These are phyloP conservation scores for Drosophila paramelanica DNA, from an alignment of 2,888 invertebrate species.

Conservation along the genomic window DNA sequence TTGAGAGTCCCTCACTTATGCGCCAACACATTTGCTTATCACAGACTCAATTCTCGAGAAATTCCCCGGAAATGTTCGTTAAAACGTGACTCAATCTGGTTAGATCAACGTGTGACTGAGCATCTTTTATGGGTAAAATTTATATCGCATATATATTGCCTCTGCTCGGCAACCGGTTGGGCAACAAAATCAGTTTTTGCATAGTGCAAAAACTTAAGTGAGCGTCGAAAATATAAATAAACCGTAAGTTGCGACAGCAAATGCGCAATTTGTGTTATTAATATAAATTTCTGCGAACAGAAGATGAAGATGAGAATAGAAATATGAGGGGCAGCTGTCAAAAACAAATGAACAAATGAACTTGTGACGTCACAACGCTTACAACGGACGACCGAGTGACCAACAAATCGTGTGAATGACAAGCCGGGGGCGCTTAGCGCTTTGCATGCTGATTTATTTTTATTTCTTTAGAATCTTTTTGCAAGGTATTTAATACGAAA, in stretches of 20 bases:
- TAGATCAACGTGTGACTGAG: slow-evolving; percentile 12
- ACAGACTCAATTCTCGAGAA: slow-evolving; percentile 48
- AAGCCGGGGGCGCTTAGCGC: slow-evolving; percentile 26
- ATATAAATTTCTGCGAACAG: slow-evolving; percentile 66
- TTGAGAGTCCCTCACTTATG: slow-evolving; percentile 7
- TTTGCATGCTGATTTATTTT: slow-evolving; percentile 41
- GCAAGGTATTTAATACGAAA: slow-evolving; percentile 29
- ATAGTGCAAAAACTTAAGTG: slow-evolving; percentile 19
- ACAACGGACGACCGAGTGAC: slow-evolving; percentile 47
- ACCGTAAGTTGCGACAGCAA: slow-evolving; percentile 21
- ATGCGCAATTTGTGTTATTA: slow-evolving; percentile 59
- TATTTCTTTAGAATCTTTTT: background rate
- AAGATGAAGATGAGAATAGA: slow-evolving; percentile 5
- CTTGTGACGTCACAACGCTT: slow-evolving; percentile 58
- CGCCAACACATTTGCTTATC: slow-evolving; percentile 9
- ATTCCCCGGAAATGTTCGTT: slow-evolving; percentile 46
- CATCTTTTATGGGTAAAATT: slow-evolving; percentile 4
- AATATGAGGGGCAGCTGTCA: slow-evolving; percentile 21
- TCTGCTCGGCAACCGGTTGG: slow-evolving; percentile 10
- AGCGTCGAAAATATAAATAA: slow-evolving; percentile 44
- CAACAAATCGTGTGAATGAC: slow-evolving; percentile 35
- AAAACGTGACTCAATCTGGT: slow-evolving; percentile 52
- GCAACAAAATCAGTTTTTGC: slow-evolving; percentile 34
- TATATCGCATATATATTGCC: background rate
- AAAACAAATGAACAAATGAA: slow-evolving; percentile 30